Evolutionary conservation across 2,113 vertebrate species (phyloP), one percentile per base, ranked within the genome.

Genomic region (Festucalex cinctus): DNA sequence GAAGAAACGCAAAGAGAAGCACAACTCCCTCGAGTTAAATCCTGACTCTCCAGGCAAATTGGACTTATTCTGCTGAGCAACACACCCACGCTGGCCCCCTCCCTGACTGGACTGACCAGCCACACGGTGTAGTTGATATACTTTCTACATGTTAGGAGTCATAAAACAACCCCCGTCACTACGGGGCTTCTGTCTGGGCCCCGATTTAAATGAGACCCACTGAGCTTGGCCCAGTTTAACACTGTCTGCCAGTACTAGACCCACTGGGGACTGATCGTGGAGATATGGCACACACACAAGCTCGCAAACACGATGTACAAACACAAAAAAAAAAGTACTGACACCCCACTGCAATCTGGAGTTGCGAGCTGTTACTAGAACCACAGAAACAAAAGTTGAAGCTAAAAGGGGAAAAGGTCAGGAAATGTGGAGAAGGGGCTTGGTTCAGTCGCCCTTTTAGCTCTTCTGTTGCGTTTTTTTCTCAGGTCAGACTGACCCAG

Each of bases 181-280:
- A 26, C 77, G 69, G 84, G 85, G 83, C 76, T 85, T 85, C 86
- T 87, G 86, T 86, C 86, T 88, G 83, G 85, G 84, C 54, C 86
- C 80, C 80, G 83, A 62, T 87, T 86, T 86, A 92, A 91, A 91
- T 88, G 79, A 92, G 88, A 86, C 81, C 86, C 86, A 76, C 80
- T 81, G 88, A 90, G 86, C 74, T 59, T 86, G 85, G 78, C 86
- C 89, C 85, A 91, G 88, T 91, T 91, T 89, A 89, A 88, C 83
- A 79, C 81, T 77, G 84, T 79, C 84, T 87, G 85, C 85, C 81
- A 77, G 84, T 83, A 78, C 75, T 83, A 78, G 66, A 62, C 83
- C 79, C 89, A 79, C 85, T 26, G 22, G 87, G 85, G 90, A 86
- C 84, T 79, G 84, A 87, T 88, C 74, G 36, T 65, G 49, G 69